phyloP scores from a whole-genome alignment of 2,888 invertebrate genomes.

The Isoperla grammatica region DNA sequence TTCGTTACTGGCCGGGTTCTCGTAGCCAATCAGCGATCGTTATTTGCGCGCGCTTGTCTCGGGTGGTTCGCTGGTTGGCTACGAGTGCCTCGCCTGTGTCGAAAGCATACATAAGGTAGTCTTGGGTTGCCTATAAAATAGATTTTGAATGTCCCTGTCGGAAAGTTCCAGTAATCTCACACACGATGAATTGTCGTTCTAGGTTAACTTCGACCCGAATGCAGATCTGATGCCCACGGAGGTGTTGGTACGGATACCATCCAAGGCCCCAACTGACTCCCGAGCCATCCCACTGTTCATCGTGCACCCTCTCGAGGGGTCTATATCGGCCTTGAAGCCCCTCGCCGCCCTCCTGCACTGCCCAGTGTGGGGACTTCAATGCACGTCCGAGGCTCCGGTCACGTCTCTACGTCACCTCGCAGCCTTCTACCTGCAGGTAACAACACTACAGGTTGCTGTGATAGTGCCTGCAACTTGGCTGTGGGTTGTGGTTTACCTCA shows the following conservation, averaged over 20 bases:
- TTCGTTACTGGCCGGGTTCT: no score
- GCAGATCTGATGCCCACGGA: slow-evolving; percentile 71
- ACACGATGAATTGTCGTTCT: no score
- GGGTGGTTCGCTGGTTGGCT: no score
- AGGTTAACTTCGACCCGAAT: slow-evolving; percentile 38
- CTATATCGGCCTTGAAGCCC: slow-evolving; percentile 62
- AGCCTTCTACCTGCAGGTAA: slow-evolving; percentile 3
- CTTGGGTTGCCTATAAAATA: no score
- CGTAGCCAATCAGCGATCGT: no score
- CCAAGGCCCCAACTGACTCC: slow-evolving; percentile 43
- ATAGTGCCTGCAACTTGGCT: neutral
- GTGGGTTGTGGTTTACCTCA: no score
- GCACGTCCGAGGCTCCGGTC: slow-evolving; percentile 69
- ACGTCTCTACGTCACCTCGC: slow-evolving; percentile 52
- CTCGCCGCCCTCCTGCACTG: slow-evolving; percentile 67
- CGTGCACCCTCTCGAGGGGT: slow-evolving; percentile 86
- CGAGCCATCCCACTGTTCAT: slow-evolving; percentile 44
- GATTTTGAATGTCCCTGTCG: no score
- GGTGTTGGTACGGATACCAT: slow-evolving; percentile 61
- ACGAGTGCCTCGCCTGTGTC: no score
- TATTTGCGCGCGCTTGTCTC: no score
- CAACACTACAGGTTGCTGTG: neutral
- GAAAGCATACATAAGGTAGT: no score
- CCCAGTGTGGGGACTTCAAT: slow-evolving; percentile 84
- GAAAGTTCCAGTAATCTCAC: no score